phyloP scores from a whole-genome alignment of 2,888 invertebrate species.

The Palloptera scutellata region DNA sequence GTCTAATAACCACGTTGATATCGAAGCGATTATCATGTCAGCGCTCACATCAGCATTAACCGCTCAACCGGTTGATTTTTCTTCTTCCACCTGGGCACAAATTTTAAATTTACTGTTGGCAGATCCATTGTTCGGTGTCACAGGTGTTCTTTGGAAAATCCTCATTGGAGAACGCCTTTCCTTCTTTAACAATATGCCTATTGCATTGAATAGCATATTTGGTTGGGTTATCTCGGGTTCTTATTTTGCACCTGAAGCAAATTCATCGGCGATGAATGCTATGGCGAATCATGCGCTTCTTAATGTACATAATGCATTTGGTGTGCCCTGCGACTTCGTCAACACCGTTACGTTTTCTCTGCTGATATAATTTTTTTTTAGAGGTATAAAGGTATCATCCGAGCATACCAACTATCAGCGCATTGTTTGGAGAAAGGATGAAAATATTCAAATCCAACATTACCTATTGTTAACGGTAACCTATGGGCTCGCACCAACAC shows the following conservation, averaged over 20 bases:
- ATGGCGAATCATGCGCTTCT: slow-evolving; percentile 23
- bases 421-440: background rate
- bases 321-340: slow-evolving; percentile 23
- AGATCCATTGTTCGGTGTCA: slow-evolving; percentile 33
- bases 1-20: background rate
- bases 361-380: slow-evolving; percentile 32
- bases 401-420: background rate
- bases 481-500: slow-evolving; percentile 10
- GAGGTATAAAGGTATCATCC: background rate
- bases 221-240: slow-evolving; percentile 35
- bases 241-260: slow-evolving; percentile 9
- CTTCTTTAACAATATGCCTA: slow-evolving; percentile 17
- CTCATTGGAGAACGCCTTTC: slow-evolving; percentile 25
- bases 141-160: slow-evolving; percentile 28
- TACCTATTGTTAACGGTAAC: background rate
- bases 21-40: slow-evolving; percentile 19
- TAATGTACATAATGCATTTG: slow-evolving; percentile 26
- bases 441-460: background rate
- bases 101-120: slow-evolving; percentile 27
- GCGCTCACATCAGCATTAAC: slow-evolving; percentile 20
- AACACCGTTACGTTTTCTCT: slow-evolving; percentile 25
- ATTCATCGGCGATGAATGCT: background rate
- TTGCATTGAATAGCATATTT: slow-evolving; percentile 33
- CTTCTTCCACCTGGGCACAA: slow-evolving; percentile 25
- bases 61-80: slow-evolving; percentile 15